Percentiles rank a stretch among this genome's conserved stretches.
Conservation (phyloP, 2,888 invertebrate genomes). For the Lithosia quadra region DNA sequence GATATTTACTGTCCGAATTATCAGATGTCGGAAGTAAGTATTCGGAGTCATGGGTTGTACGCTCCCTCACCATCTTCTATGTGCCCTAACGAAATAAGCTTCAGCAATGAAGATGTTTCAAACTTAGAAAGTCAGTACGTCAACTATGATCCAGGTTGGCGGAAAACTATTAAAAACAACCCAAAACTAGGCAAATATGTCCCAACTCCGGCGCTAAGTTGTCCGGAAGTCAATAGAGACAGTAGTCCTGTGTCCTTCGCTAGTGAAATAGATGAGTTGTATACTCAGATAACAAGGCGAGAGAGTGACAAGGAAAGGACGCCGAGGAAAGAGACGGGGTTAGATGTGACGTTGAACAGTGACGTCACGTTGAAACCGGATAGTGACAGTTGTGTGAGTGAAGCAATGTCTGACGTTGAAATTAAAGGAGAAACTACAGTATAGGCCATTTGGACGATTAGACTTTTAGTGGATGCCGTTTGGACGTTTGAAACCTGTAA, state of each 20-base stretch:
- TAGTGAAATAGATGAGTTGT: constrained; percentile 90
- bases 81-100: constrained; percentile 83
- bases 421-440: constrained; percentile 79
- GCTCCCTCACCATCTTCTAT: constrained; percentile 87
- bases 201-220: constrained; percentile 77
- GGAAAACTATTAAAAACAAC: constrained; percentile 78
- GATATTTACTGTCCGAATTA: constrained; percentile 88
- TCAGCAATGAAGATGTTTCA: constrained; percentile 83
- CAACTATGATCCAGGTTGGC: constrained; percentile 86
- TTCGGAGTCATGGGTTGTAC: constrained; percentile 88
- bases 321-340: constrained; percentile 64
- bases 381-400: constrained; percentile 84
- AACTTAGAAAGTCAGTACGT: constrained; percentile 85
- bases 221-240: constrained; percentile 80
- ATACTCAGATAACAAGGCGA: constrained; percentile 89
- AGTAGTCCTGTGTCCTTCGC: constrained; percentile 79
- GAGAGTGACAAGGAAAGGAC: constrained; percentile 73
- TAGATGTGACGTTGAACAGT: constrained; percentile 79
- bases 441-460: constrained; percentile 42
- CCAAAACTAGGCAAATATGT: constrained; percentile 78
- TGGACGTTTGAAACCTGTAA: constrained; percentile 10
- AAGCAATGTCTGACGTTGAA: constrained; percentile 76
- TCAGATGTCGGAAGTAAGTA: constrained; percentile 89
- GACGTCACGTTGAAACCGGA: constrained; percentile 81
- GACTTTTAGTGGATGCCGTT: constrained; percentile 12